A percentile compares a stretch with the other conserved stretches of the same genome.
These are phyloP conservation scores for Podarcis cretensis DNA, from an alignment of 2,113 vertebrate genomes.

Conservation along the genomic window DNA sequence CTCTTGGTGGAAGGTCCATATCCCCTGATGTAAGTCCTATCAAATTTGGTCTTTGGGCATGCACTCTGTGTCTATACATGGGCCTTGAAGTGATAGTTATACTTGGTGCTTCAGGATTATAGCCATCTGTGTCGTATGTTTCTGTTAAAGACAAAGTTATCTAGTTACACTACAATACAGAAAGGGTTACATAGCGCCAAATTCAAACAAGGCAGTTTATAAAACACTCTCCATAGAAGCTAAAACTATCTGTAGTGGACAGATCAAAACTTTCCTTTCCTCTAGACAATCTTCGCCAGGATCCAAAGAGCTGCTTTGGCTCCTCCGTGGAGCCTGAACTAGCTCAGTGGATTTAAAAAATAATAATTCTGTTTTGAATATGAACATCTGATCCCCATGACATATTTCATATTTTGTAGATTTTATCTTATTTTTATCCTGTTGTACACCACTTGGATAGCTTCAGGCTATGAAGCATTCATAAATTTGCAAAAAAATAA, in stretches of 20 bases:
- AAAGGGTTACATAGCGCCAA: slow-evolving; percentile 59
- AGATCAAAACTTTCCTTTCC: not conserved
- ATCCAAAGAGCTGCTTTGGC: not conserved
- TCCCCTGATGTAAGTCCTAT: slow-evolving; percentile 96
- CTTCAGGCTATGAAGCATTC: too few species aligned
- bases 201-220: slow-evolving; percentile 13
- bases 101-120: slow-evolving; percentile 98
- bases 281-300: not conserved
- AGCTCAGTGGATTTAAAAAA: too few species aligned
- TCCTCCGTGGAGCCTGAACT: not conserved
- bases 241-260: slow-evolving; percentile 14
- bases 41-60: slow-evolving; percentile 95
- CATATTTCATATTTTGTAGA: not conserved
- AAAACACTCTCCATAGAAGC: accelerated
- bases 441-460: too few species aligned
- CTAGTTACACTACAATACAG: slow-evolving; percentile 76
- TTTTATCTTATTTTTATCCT: not conserved
- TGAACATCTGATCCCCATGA: not conserved
- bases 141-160: slow-evolving; percentile 81
- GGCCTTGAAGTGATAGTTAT: slow-evolving; percentile 92
- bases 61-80: slow-evolving; percentile 92
- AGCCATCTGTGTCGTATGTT: slow-evolving; percentile 92
- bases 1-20: slow-evolving; percentile 91
- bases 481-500: too few species aligned
- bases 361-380: not conserved